These are phyloP conservation scores for Drosophila glabriapex DNA, from an alignment of 2,888 invertebrate species.

Conservation along the genomic window DNA sequence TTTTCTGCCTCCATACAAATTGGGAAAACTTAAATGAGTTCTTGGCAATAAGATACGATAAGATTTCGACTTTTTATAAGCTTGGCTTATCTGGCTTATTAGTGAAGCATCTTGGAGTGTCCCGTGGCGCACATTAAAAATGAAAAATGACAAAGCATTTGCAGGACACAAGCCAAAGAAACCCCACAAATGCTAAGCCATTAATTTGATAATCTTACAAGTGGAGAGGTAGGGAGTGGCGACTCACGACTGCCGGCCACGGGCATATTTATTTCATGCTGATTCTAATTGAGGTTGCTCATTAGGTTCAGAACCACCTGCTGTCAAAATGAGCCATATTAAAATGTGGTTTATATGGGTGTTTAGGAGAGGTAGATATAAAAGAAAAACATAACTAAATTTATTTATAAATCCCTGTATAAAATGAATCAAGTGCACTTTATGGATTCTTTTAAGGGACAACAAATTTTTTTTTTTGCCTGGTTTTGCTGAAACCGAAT, in stretches of 20 bases:
- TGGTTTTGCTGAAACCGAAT: constrained; percentile 29
- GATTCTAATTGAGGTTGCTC: constrained; percentile 30
- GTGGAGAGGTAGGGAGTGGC: background rate
- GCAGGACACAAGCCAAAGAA: constrained; percentile 29
- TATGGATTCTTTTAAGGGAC: background rate
- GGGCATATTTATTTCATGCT: constrained; percentile 10
- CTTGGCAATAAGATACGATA: background rate
- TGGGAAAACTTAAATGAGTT: constrained; percentile 15
- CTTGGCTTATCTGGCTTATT: constrained; percentile 15
- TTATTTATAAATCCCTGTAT: background rate
- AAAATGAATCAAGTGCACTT: constrained; percentile 2
- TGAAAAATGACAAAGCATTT: constrained; percentile 46
- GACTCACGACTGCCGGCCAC: background rate
- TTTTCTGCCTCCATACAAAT: background rate
- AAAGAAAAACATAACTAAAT: background rate
- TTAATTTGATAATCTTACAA: constrained; percentile 50
- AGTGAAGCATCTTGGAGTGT: constrained; percentile 3
- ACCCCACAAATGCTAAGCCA: constrained; percentile 16
- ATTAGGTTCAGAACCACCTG: constrained; percentile 41
- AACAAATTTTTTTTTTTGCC: background rate
- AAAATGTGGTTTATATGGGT: background rate
- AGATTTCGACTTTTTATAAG: constrained; percentile 1
- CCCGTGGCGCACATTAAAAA: constrained; percentile 45
- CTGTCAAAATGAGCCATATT: constrained; percentile 12
- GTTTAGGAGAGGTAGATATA: background rate